These are phyloP conservation scores for Seriola dumerili DNA, from an alignment of 2,113 vertebrate genomes.

Conservation along the genomic window DNA sequence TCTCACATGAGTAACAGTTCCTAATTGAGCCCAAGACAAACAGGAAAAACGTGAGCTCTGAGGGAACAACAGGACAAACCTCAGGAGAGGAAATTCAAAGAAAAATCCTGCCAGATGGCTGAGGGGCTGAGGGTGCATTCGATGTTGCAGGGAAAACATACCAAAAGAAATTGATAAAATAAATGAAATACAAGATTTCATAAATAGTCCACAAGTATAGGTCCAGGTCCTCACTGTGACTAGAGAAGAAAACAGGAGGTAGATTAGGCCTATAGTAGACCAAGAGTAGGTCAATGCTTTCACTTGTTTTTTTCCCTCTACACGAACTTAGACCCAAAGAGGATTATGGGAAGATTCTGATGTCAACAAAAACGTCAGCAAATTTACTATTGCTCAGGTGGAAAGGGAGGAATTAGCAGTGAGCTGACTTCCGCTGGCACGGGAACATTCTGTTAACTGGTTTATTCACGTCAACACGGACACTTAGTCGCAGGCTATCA, in stretches of 20 bases:
- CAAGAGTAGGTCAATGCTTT: neutral
- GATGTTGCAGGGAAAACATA: no score
- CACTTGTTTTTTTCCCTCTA: neutral
- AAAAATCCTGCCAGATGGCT: neutral
- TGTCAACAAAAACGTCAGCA: constrained; percentile 19
- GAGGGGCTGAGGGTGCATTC: neutral
- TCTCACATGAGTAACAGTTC: neutral
- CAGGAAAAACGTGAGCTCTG: neutral
- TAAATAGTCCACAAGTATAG: neutral
- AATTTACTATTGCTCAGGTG: neutral
- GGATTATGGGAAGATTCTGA: constrained; percentile 20
- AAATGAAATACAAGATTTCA: neutral
- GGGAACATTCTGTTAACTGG: constrained; percentile 37
- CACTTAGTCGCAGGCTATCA: constrained; percentile 16
- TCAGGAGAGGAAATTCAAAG: neutral
- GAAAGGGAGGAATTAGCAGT: constrained; percentile 31
- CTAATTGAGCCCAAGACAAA: neutral
- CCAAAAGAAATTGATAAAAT: neutral
- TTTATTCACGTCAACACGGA: constrained; percentile 34
- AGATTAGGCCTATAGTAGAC: no score
- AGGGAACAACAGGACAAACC: neutral
- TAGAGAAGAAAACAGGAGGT: neutral
- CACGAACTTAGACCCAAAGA: neutral
- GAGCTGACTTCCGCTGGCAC: constrained; percentile 21
- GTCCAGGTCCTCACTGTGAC: neutral